Percentiles rank a stretch among this genome's conserved stretches.
phyloP scores from a whole-genome alignment of 2,113 vertebrate species.

The Toxostoma redivivum region DNA sequence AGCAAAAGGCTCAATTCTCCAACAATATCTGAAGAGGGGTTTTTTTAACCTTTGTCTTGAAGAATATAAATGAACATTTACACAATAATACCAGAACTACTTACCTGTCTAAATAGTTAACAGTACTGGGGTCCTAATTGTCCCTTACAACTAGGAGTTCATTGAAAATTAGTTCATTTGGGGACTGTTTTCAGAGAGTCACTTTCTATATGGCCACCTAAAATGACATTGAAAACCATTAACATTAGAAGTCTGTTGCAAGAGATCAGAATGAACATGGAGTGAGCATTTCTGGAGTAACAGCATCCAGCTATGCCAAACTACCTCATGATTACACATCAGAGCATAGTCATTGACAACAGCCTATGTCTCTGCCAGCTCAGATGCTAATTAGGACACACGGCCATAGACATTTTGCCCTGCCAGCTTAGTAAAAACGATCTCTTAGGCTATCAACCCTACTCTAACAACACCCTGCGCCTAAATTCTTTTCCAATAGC shows the following conservation, averaged over 20 bases:
- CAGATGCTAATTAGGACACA: background rate
- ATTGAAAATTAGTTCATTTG: constrained; percentile 97
- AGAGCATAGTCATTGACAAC: background rate
- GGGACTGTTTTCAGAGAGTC: constrained; percentile 92
- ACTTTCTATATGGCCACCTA: constrained; percentile 97
- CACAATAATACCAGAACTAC: background rate
- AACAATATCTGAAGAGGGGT: background rate
- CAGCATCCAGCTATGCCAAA: background rate
- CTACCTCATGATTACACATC: background rate
- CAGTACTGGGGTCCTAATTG: constrained; percentile 97
- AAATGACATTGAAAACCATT: constrained; percentile 31
- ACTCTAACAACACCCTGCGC: background rate
- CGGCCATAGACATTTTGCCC: background rate
- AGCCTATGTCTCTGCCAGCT: background rate
- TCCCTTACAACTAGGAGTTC: constrained; percentile 97
- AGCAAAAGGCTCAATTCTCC: background rate
- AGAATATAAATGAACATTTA: background rate
- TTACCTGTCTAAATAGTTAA: constrained; percentile 97
- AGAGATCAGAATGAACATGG: background rate
- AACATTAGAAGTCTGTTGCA: background rate
- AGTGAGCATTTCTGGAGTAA: background rate
- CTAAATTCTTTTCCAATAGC: background rate
- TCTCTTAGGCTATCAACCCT: background rate
- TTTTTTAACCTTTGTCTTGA: background rate
- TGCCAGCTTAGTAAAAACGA: background rate